phyloP scores from a whole-genome alignment of 1,140 invertebrate genomes.

The Intoshia linei region DNA sequence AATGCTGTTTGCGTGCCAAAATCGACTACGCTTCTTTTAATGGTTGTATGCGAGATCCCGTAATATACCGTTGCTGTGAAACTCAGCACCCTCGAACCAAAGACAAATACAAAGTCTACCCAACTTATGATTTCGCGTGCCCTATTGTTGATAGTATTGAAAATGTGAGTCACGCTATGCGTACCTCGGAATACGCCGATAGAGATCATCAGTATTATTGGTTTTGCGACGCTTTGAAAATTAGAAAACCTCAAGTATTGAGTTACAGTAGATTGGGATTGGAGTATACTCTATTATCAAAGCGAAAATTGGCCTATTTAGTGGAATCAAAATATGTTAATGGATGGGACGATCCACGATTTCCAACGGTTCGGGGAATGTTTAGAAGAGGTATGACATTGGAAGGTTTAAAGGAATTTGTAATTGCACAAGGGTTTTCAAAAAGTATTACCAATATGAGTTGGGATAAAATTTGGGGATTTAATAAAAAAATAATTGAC shows the following conservation, averaged over 20 bases:
- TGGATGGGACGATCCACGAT: conserved; percentile 93
- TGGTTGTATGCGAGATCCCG: conserved; percentile 89
- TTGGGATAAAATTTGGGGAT: conserved; percentile 99
- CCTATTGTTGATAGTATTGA: conserved; percentile 90
- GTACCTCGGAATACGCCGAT: conserved; percentile 94
- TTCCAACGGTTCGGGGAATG: conserved; percentile 84
- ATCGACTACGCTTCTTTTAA: conserved; percentile 83
- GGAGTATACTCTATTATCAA: conserved; percentile 82
- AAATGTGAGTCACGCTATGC: conserved; percentile 69
- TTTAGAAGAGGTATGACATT: conserved; percentile 77
- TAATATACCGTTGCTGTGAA: conserved; percentile 76
- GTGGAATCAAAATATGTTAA: conserved; percentile 63
- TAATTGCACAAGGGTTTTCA: conserved; percentile 56
- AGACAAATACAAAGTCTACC: conserved; percentile 83
- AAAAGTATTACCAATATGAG: conserved; percentile 90
- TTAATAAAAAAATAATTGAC: conserved; percentile 89
- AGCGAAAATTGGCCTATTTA: conserved; percentile 84
- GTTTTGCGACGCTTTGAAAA: conserved; percentile 25
- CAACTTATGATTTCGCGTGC: conserved; percentile 97
- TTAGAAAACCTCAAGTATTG: conserved; percentile 68
- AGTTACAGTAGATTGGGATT: conserved; percentile 76
- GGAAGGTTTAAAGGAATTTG: conserved; percentile 77
- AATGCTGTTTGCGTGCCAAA: conserved; percentile 71
- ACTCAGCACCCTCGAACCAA: conserved; percentile 67
- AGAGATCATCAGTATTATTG: conserved; percentile 86